Evolutionary conservation across 1,140 invertebrate genomes (phyloP).

Genomic region (Eulimnadia texana): DNA sequence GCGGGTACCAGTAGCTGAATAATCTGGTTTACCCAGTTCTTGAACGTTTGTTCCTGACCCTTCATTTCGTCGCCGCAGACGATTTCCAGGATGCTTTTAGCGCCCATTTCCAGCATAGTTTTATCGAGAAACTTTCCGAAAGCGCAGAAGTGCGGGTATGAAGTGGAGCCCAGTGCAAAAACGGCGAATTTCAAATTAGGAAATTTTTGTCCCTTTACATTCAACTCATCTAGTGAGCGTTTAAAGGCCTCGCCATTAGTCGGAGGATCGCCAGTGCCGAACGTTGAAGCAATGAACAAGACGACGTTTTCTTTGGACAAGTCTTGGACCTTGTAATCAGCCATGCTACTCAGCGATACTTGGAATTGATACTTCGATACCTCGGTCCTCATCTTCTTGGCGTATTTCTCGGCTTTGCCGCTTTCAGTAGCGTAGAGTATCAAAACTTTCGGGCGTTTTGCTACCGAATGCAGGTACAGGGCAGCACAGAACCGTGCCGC

Average conservation of each 20-base stretch:
- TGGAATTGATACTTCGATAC: neutral
- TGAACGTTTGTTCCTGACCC: slow-evolving; percentile 86
- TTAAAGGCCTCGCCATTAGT: slow-evolving; percentile 28
- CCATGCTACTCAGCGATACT: slow-evolving; percentile 26
- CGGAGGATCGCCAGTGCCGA: slow-evolving; percentile 30
- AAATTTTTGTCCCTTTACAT: neutral
- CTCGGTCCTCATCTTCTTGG: slow-evolving; percentile 15
- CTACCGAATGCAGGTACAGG: slow-evolving; percentile 17
- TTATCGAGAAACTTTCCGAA: slow-evolving; percentile 90
- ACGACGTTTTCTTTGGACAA: slow-evolving; percentile 26
- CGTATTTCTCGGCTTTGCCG: slow-evolving; percentile 28
- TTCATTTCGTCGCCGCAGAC: slow-evolving; percentile 84
- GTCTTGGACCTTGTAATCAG: slow-evolving; percentile 25
- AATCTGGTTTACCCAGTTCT: slow-evolving; percentile 69
- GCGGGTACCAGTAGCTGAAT: neutral
- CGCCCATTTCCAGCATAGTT: slow-evolving; percentile 71
- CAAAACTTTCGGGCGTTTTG: slow-evolving; percentile 23
- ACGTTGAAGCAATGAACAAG: slow-evolving; percentile 29
- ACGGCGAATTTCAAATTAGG: slow-evolving; percentile 61
- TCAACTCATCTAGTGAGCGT: neutral
- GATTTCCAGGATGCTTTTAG: slow-evolving; percentile 63
- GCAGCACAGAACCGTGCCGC: slow-evolving; percentile 8
- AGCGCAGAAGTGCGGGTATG: slow-evolving; percentile 92
- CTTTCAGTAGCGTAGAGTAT: slow-evolving; percentile 30
- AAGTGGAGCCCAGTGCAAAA: slow-evolving; percentile 84